phyloP scores from a whole-genome alignment of 2,113 vertebrate genomes.

The Craseonycteris thonglongyai region DNA sequence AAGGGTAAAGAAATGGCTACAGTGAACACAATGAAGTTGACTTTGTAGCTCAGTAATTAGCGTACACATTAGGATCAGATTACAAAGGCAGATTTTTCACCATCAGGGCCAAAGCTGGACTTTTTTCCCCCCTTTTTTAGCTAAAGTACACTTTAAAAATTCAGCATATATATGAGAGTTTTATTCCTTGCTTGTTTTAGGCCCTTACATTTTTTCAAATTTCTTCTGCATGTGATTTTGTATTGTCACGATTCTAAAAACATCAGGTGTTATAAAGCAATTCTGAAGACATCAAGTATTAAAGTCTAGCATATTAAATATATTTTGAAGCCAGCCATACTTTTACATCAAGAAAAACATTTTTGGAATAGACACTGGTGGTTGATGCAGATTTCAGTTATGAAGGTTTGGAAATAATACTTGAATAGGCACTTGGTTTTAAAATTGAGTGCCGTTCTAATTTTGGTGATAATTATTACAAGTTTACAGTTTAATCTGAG shows the following conservation, averaged over 20 bases:
- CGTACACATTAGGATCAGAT: not conserved
- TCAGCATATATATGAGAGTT: not conserved
- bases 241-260: conserved; percentile 33
- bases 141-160: not conserved
- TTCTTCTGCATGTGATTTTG: conserved; percentile 8
- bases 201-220: not conserved
- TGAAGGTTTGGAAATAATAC: not conserved
- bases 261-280: not conserved
- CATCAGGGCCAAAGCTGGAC: not conserved
- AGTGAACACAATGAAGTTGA: not conserved
- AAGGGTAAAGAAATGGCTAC: conserved; percentile 2
- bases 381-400: conserved; percentile 17
- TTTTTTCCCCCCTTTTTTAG: not conserved
- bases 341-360: not conserved
- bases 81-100: not conserved
- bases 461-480: not conserved
- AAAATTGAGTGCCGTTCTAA: not conserved
- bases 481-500: not conserved
- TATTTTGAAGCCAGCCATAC: not conserved
- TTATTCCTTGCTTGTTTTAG: conserved; percentile 2
- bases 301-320: not conserved
- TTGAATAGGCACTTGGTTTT: conserved; percentile 39
- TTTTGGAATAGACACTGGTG: not conserved
- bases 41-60: not conserved
- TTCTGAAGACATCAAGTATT: conserved; percentile 2